A percentile compares a stretch with the other conserved stretches of the same genome.
Evolutionary conservation across 1,140 invertebrate genomes (phyloP).

Genomic region (Drosophila ambigua): DNA sequence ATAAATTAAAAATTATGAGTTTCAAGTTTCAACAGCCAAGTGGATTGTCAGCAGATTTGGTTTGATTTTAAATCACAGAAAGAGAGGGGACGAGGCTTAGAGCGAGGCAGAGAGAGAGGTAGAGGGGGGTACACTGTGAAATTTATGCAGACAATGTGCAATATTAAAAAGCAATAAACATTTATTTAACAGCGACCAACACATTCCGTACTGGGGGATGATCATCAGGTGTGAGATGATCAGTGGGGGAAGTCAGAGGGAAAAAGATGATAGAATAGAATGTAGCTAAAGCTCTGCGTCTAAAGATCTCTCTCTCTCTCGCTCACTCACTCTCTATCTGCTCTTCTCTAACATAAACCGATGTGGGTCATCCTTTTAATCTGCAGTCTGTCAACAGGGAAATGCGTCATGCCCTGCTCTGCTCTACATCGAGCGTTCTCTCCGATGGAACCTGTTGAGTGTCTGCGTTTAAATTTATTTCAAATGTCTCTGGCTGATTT

Average conservation of each 20-base stretch:
- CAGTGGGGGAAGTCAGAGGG: not conserved
- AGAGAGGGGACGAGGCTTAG: not conserved
- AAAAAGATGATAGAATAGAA: not conserved
- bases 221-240: constrained; percentile 6
- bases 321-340: not conserved
- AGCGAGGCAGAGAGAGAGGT: constrained; percentile 27
- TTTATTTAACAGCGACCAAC: constrained; percentile 78
- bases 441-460: constrained; percentile 23
- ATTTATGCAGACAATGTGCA: constrained; percentile 82
- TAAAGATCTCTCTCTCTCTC: not conserved
- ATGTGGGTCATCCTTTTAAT: no score
- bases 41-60: constrained; percentile 77
- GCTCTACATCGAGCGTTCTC: not conserved
- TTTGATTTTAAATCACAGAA: constrained; percentile 73
- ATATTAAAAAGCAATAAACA: constrained; percentile 82
- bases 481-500: constrained; percentile 40
- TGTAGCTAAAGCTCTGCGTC: not conserved
- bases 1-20: constrained; percentile 83
- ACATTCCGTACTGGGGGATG: constrained; percentile 36
- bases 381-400: no score
- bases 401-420: no score
- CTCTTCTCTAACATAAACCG: no score
- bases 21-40: constrained; percentile 78
- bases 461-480: constrained; percentile 8
- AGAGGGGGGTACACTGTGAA: constrained; percentile 53